Evolutionary conservation across 2,888 invertebrate species (phyloP).

Genomic region (Ectropis crepuscularia): DNA sequence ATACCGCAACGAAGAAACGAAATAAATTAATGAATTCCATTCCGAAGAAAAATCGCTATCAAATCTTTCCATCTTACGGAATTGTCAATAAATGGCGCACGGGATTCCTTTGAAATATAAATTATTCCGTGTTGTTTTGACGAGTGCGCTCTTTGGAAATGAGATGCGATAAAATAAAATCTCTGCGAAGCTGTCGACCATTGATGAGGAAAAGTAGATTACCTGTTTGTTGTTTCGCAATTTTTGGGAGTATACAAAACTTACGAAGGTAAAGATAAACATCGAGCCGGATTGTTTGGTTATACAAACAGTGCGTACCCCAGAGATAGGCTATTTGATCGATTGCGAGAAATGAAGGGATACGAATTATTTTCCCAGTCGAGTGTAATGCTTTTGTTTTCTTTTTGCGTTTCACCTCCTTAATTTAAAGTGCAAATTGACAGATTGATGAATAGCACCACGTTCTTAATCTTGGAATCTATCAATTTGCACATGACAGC

Average conservation of each 20-base stretch:
- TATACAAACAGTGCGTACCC: slow-evolving; percentile 38
- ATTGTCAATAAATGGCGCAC: slow-evolving; percentile 67
- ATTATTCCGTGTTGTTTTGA: slow-evolving; percentile 51
- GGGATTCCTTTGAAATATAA: slow-evolving; percentile 59
- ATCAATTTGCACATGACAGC: too few species aligned
- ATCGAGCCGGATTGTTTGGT: slow-evolving; percentile 37
- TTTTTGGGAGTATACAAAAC: slow-evolving; percentile 37
- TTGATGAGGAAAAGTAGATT: slow-evolving; percentile 42
- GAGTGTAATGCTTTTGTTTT: slow-evolving; percentile 26
- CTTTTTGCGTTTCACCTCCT: slow-evolving; percentile 9
- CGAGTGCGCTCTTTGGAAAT: slow-evolving; percentile 48
- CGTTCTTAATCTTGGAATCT: too few species aligned
- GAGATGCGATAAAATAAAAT: slow-evolving; percentile 37
- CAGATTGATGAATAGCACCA: too few species aligned
- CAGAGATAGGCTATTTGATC: slow-evolving; percentile 36
- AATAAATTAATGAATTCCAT: slow-evolving; percentile 69
- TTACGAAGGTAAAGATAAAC: slow-evolving; percentile 40
- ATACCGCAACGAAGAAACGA: slow-evolving; percentile 55
- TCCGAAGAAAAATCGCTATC: slow-evolving; percentile 64
- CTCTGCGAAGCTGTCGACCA: slow-evolving; percentile 21
- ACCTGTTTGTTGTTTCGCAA: slow-evolving; percentile 40
- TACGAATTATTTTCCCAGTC: slow-evolving; percentile 17
- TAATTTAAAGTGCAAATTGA: too few species aligned
- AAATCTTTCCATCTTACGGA: slow-evolving; percentile 68
- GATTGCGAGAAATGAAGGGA: slow-evolving; percentile 33